Base-by-base conservation (phyloP, 2,797 vertebrate genomes). In the Melanotaenia parkinsoni region DNA sequence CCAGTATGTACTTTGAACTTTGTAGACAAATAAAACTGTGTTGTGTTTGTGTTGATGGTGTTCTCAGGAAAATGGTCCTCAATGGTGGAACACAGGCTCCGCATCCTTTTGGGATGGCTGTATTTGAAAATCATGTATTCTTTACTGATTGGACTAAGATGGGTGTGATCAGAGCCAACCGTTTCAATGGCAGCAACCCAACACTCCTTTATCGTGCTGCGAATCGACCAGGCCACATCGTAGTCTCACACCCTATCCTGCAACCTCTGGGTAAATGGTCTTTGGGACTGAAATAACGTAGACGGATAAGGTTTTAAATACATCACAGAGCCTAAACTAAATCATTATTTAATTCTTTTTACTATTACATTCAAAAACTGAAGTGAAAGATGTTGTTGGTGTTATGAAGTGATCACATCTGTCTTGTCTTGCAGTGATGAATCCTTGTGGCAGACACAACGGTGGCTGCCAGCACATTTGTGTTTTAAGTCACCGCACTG, bases 71-170 rank as follows among this genome's bases (percentile, higher is more conserved):
- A 93, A 82, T 88, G 0, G 90, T 95, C 18, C 85, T 95, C 13
- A 92, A 88, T 24, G 93, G 93, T 4, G 89, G 45, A 60, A 89
- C 86, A 33, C 91, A 92, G 83, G 77, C 90, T 2, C 94, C 94
- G 0, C 88, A 94, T 75, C 94, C 94, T 3, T 95, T 93, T 70
- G 93, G 94, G 35, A 80, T 94, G 3, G 82, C 92, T 20, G 86
- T 93, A 20, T 95, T 95, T 64, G 94, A 95, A 88, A 93, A 94
- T 81, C 91, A 94, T 0, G 79, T 93, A 0, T 95, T 93, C 85
- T 95, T 95, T 80, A 94, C 94, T 9, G 94, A 95, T 77, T 95
- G 93, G 94, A 83, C 88, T 50, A 94, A 94, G 80, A 95, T 95
- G 94, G 94, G 85, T 14, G 74, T 95, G 40, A 58, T 95, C 35